Evolutionary conservation across 1,140 invertebrate species (phyloP).

Genomic region (Potamilus streckersoni): DNA sequence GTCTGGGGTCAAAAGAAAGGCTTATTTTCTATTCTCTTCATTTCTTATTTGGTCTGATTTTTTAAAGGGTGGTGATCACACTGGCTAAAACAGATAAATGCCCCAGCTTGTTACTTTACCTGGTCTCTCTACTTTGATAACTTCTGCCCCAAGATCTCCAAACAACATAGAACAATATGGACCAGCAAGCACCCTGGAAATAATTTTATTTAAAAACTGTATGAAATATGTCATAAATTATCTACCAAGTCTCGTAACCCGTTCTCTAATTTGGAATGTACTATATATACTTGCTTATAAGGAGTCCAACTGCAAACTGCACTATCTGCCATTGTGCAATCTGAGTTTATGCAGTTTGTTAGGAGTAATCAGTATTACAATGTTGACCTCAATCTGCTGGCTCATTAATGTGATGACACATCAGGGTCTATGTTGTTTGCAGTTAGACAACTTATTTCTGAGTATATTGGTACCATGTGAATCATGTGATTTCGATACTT

Average conservation of each 20-base stretch:
- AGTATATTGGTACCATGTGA: too few species aligned
- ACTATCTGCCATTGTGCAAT: too few species aligned
- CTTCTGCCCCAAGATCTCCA: conserved; percentile 92
- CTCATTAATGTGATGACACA: too few species aligned
- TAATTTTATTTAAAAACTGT: not conserved
- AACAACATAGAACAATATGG: conserved; percentile 94
- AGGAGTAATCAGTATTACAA: too few species aligned
- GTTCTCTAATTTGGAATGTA: not conserved
- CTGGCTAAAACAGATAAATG: not conserved
- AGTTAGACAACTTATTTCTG: too few species aligned
- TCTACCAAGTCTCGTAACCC: not conserved
- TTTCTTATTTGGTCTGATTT: not conserved
- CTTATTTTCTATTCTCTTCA: not conserved
- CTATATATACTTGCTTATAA: not conserved
- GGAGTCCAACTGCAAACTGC: too few species aligned
- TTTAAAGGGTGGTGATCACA: not conserved
- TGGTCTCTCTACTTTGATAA: conserved; percentile 82
- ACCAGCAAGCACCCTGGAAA: conserved; percentile 77
- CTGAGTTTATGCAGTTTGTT: too few species aligned
- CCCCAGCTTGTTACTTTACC: conserved; percentile 42
- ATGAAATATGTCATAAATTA: not conserved
- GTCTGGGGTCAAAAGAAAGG: not conserved
- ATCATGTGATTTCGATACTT: too few species aligned
- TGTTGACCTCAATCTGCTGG: too few species aligned
- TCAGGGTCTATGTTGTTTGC: too few species aligned